Evolutionary conservation across 1,140 invertebrate species (phyloP).

Genomic region (Atta texana): DNA sequence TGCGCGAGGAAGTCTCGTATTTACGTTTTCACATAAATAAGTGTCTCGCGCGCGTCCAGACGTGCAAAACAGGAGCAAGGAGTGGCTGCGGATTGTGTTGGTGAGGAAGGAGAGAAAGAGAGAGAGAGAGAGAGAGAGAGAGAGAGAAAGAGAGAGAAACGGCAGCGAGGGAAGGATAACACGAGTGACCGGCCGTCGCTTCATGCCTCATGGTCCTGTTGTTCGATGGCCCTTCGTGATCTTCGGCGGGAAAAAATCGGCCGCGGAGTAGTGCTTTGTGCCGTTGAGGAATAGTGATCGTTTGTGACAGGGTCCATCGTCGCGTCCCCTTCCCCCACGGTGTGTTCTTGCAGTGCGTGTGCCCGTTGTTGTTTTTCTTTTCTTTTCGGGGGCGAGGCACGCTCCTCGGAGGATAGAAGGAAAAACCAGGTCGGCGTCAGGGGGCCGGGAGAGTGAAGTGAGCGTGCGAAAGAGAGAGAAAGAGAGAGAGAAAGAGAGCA

Average conservation of each 20-base stretch:
- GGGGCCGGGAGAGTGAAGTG: conserved; percentile 35
- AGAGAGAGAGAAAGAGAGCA: background rate
- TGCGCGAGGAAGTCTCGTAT: conserved; percentile 44
- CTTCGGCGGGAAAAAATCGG: conserved; percentile 63
- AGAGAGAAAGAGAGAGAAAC: background rate
- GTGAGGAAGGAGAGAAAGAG: conserved; percentile 29
- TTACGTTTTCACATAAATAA: conserved; percentile 6
- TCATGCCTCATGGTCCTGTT: conserved; percentile 71
- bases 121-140: background rate
- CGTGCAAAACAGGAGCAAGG: conserved; percentile 59
- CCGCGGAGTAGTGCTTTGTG: conserved; percentile 59
- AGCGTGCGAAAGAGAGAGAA: background rate
- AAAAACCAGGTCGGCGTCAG: conserved; percentile 64
- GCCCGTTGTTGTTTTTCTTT: conserved; percentile 66
- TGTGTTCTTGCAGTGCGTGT: conserved; percentile 34
- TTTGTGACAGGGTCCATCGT: conserved; percentile 37
- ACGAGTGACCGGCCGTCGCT: conserved; percentile 55
- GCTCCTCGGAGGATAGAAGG: conserved; percentile 70
- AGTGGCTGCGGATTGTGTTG: conserved; percentile 60
- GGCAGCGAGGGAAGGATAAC: conserved; percentile 44
- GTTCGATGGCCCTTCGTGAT: conserved; percentile 68
- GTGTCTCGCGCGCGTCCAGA: conserved; percentile 46
- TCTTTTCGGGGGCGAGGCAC: conserved; percentile 74
- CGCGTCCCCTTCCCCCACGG: conserved; percentile 20
- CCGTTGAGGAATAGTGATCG: conserved; percentile 67